These are phyloP conservation scores for Parotia lawesii DNA, from an alignment of 2,113 vertebrate genomes.

Conservation along the genomic window DNA sequence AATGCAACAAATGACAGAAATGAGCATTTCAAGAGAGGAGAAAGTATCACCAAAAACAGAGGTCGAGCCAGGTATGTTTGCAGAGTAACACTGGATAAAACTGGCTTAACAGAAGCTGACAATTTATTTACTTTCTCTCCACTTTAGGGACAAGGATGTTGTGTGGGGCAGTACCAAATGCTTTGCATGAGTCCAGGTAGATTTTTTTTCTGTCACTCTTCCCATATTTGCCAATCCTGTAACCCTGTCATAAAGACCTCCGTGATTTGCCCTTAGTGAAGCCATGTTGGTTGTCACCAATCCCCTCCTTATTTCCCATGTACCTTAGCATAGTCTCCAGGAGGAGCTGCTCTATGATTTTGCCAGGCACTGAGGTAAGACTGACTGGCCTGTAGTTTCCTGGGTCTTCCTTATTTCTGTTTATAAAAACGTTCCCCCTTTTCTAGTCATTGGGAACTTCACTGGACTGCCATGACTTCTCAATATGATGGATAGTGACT, in stretches of 20 bases:
- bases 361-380: background rate
- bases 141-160: background rate
- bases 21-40: slow-evolving; percentile 96
- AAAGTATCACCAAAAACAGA: slow-evolving; percentile 80
- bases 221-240: background rate
- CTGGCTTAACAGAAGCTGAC: background rate
- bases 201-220: background rate
- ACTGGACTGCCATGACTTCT: background rate
- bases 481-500: background rate
- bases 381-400: background rate
- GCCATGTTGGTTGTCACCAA: background rate
- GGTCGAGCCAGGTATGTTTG: slow-evolving; percentile 85
- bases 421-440: background rate
- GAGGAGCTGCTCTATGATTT: background rate
- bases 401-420: background rate
- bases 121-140: background rate
- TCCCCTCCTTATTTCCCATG: background rate
- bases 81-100: background rate
- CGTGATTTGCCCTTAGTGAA: background rate
- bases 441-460: background rate
- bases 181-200: background rate
- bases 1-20: slow-evolving; percentile 97
- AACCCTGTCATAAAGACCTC: background rate
- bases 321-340: background rate
- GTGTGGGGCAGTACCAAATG: background rate